phyloP scores from a whole-genome alignment of 2,888 invertebrate species.

The Apamea epomidion region DNA sequence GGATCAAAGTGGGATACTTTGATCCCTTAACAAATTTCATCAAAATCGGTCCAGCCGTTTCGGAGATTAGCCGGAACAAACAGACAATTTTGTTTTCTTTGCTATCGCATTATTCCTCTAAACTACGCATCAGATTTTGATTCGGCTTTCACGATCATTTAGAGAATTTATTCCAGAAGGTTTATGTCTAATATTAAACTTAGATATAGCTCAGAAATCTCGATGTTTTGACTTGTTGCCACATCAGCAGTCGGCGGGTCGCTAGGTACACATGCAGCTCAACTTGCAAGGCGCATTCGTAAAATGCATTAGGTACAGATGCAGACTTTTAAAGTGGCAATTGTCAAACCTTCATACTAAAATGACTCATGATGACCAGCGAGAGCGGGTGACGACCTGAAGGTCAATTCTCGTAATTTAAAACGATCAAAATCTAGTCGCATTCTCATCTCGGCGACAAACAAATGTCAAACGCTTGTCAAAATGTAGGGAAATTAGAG shows the following conservation, averaged over 20 bases:
- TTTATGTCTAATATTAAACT: background rate
- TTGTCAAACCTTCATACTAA: background rate
- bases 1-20: background rate
- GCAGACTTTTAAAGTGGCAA: background rate
- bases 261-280: conserved; percentile 2
- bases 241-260: background rate
- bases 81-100: too few relatives aligned
- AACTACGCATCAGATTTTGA: background rate
- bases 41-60: background rate
- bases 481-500: too few relatives aligned
- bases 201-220: background rate
- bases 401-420: too few relatives aligned
- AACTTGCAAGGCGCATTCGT: conserved; percentile 14
- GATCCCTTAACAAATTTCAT: background rate
- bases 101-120: too few relatives aligned
- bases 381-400: conserved; percentile 15
- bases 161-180: background rate
- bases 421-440: too few relatives aligned
- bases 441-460: too few relatives aligned
- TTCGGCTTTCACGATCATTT: background rate
- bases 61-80: background rate
- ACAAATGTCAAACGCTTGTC: too few relatives aligned
- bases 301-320: conserved; percentile 35
- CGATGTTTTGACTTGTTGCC: background rate
- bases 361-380: conserved; percentile 25